Base-by-base conservation (phyloP, 2,113 vertebrate species). In the Megalops atlanticus region DNA sequence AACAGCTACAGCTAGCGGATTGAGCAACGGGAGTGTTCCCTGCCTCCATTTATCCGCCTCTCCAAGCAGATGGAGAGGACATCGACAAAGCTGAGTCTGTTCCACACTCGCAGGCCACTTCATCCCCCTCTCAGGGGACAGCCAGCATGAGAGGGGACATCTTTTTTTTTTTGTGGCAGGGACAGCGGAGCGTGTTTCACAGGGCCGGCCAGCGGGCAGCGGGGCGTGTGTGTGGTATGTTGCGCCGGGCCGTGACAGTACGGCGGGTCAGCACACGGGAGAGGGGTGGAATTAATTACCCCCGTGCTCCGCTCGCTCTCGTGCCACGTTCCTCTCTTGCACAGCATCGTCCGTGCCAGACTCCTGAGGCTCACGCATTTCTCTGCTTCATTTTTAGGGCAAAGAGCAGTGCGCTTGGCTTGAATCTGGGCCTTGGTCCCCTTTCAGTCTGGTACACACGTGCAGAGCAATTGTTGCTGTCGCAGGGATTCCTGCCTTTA, bases 251-350 rank as follows among this genome's bases (percentile, higher is more conserved):
- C 24, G 24, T n/a, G 24, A 45, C 14, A 14, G 7, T n/a, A n/a
- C n/a, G n/a, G n/a, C n/a, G n/a, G n/a, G n/a, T n/a, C n/a, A n/a
- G n/a, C n/a, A n/a, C n/a, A n/a, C 10, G 33, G 73, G n/a, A 12
- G 40, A 75, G 73, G 24, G 18, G 73, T n/a, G 39, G 40, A 39
- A 75, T n/a, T n/a, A n/a, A n/a, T n/a, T n/a, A n/a, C n/a, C n/a
- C n/a, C n/a, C n/a, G n/a, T n/a, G 47, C 47, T 75, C 47, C 43
- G 74, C 27, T 38, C 39, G 0, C 18, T 10, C 39, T 38, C 73
- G 16, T 43, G 27, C 5, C 39, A 24, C 8, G 24, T 38, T 75
- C n/a, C 73, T 75, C 36, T 12, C 35, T 39, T 74, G 39, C 16
- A 36, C 39, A 2, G 7, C 27, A 24, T 54, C 49, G 24, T 54